These are phyloP conservation scores for Scaptodrosophila latifasciaeformis DNA, from an alignment of 2,888 invertebrate species.

Conservation along the genomic window DNA sequence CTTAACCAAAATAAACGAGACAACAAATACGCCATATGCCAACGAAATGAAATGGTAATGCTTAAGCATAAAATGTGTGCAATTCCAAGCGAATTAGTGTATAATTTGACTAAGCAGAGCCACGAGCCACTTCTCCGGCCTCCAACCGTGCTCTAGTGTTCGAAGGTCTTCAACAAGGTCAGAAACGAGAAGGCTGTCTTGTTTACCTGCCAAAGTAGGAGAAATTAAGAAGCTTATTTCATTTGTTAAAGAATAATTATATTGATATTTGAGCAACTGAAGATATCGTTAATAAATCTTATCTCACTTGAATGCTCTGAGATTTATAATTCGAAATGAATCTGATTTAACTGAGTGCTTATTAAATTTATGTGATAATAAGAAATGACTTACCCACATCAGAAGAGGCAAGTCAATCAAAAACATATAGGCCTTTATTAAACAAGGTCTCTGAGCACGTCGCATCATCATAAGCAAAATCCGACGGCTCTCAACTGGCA, in stretches of 20 bases:
- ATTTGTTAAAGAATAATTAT: no score
- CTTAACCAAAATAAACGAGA: conserved; percentile 30
- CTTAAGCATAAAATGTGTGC: conserved; percentile 18
- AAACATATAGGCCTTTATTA: conserved; percentile 32
- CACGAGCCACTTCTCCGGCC: no score
- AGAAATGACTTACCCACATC: conserved; percentile 34
- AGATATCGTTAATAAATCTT: background rate
- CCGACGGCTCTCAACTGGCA: conserved; percentile 13
- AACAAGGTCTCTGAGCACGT: conserved; percentile 26
- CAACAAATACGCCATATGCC: conserved; percentile 12
- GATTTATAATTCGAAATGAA: no score
- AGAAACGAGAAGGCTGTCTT: conserved; percentile 26
- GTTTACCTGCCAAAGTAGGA: conserved; percentile 10
- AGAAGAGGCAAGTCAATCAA: conserved; percentile 31
- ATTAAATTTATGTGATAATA: no score
- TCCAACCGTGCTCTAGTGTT: conserved; percentile 6
- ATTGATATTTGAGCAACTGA: no score
- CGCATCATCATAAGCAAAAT: conserved; percentile 26
- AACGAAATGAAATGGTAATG: background rate
- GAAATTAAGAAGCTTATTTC: background rate
- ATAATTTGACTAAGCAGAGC: conserved; percentile 21
- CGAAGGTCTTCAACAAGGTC: conserved; percentile 29
- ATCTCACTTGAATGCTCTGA: no score
- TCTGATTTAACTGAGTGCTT: no score
- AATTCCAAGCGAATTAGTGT: conserved; percentile 36